Conservation (phyloP, 2,113 vertebrate species). For the Phaethornis superciliosus region DNA sequence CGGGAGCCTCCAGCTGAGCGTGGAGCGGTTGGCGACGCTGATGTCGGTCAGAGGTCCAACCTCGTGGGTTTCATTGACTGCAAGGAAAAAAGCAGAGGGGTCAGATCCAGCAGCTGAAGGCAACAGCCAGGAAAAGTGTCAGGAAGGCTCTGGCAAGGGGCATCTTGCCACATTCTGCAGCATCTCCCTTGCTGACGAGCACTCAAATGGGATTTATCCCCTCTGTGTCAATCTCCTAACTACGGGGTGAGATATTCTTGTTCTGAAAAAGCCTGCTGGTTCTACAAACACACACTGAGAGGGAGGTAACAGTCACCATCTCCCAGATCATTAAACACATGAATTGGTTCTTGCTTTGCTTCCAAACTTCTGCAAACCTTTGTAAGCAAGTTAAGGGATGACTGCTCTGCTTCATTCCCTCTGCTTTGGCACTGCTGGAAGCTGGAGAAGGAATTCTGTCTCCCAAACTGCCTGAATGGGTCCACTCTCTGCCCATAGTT, state of each 20-base stretch:
- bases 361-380: background rate
- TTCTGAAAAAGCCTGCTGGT: background rate
- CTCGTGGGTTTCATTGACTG: conserved; percentile 90
- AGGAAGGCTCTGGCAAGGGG: background rate
- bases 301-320: background rate
- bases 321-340: background rate
- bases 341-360: background rate
- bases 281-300: background rate
- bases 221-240: background rate
- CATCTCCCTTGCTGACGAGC: background rate
- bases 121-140: rapidly evolving
- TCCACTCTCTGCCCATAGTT: too few relatives aligned
- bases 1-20: conserved; percentile 80
- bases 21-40: conserved; percentile 78
- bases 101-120: background rate
- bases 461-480: background rate
- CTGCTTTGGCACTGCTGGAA: background rate
- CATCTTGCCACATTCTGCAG: too few relatives aligned
- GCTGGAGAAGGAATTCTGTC: background rate
- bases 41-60: conserved; percentile 79
- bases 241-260: background rate
- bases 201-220: background rate
- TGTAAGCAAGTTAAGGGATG: background rate
- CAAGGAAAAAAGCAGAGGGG: conserved; percentile 11
- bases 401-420: background rate